Evolutionary conservation across 2,888 invertebrate genomes (phyloP), one percentile per base, ranked within the genome.

Genomic region (Latrodectus elegans): DNA sequence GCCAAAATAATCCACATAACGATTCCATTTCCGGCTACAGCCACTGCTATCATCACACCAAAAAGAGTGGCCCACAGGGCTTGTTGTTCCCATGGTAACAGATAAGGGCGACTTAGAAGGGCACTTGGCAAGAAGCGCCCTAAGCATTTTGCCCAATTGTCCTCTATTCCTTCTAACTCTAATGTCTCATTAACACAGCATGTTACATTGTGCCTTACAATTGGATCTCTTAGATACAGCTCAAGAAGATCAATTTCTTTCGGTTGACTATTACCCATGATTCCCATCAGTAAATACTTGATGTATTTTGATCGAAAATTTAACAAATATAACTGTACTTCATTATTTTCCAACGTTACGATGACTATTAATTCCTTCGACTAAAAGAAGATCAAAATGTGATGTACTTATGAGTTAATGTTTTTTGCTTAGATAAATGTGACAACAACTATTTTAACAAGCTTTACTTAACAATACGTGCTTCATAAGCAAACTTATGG

Each of bases 1-100:
- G 90, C 90, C 49, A 93, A 88, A 3, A 98, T 97, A 91, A 98
- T 97, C 98, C 97, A 98, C 90, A 97, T 96, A 75, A 98, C 97
- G 89, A 97, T 96, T 68, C 95, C 94, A 91, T 98, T 98, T 26
- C 98, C 98, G 0, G 95, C 95, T 71, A 96, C 95, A 0, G 97
- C 96, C 6, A 96, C 94, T 9, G 95, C 93, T 71, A 97, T 93
- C 95, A 97, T 97, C 52, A 95, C 93, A 0, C 95, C 94, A 91
- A 96, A 97, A n/a, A 96, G 93, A 12, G 95, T 93, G 68, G 95
- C 95, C 96, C 96, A 97, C 72, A 95, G 94, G 79, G 95, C 93
- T 84, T 92, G 92, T 82, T 96, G 94, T 96, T 96, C 97, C 95
- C 95, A 95, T 26, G 97, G 97, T 89, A 97, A 92, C 91, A 95